Evolutionary conservation across 2,113 vertebrate species (phyloP).

Genomic region (Elanoides forficatus): DNA sequence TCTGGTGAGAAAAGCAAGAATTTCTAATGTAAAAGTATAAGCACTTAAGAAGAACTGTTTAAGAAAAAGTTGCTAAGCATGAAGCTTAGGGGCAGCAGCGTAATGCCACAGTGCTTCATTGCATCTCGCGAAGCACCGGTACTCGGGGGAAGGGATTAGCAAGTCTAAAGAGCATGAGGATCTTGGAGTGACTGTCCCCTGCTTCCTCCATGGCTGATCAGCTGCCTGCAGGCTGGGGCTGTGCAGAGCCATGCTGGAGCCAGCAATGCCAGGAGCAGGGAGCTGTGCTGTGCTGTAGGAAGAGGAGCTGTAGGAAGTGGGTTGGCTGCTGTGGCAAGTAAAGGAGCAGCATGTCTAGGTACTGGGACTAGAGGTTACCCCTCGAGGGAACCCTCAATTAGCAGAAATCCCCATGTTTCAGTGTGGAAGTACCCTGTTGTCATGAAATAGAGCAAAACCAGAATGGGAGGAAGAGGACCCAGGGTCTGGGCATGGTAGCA

Average conservation of each 20-base stretch:
- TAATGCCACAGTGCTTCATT: background rate
- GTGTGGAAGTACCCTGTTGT: background rate
- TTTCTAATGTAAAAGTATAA: background rate
- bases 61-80: background rate
- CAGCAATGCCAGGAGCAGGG: background rate
- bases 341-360: background rate
- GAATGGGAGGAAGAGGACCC: background rate
- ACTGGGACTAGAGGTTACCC: background rate
- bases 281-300: background rate
- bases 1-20: background rate
- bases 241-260: background rate
- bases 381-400: background rate
- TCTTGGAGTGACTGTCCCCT: background rate
- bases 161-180: accelerated
- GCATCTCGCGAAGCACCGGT: background rate
- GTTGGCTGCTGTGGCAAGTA: background rate
- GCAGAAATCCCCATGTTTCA: background rate
- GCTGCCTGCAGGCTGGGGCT: background rate
- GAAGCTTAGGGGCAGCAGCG: background rate
- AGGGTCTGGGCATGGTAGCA: background rate
- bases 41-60: background rate
- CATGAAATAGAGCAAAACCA: background rate
- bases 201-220: background rate
- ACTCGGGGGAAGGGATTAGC: background rate
- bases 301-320: background rate